phyloP scores from a whole-genome alignment of 2,113 vertebrate genomes.

The Murina feae region DNA sequence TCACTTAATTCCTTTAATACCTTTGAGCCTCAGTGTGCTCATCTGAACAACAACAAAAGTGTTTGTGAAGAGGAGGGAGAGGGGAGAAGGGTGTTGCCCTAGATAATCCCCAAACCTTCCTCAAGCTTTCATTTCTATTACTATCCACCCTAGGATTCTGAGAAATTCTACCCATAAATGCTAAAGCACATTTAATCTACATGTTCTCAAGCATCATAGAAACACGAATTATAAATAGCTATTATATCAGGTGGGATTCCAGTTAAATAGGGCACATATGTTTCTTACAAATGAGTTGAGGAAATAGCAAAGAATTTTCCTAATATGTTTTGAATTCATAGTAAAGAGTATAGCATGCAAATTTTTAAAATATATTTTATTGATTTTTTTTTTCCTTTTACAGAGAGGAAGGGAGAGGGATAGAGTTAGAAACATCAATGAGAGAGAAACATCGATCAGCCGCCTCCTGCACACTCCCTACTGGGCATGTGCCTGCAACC shows the following conservation, averaged over 20 bases:
- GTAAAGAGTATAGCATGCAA: background rate
- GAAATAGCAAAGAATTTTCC: background rate
- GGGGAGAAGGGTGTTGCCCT: background rate
- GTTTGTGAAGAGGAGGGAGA: background rate
- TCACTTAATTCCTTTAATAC: constrained; percentile 20
- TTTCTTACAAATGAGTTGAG: background rate
- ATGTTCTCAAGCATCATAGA: background rate
- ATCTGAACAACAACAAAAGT: background rate
- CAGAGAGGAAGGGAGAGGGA: too few species aligned
- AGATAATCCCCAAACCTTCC: background rate
- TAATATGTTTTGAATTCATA: background rate
- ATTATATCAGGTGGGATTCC: background rate
- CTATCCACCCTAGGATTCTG: background rate
- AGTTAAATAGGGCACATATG: background rate
- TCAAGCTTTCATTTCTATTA: background rate
- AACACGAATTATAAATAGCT: background rate
- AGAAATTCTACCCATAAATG: background rate
- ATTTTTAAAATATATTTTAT: background rate
- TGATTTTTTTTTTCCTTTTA: too few species aligned
- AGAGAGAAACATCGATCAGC: too few species aligned
- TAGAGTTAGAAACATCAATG: too few species aligned
- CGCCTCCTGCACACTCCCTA: too few species aligned
- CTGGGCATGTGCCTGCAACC: too few species aligned
- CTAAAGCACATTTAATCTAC: background rate
- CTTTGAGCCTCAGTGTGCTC: background rate